A percentile compares a stretch with the other conserved stretches of the same genome.
Evolutionary conservation across 2,113 vertebrate genomes (phyloP).

Genomic region (Brachyistius frenatus): DNA sequence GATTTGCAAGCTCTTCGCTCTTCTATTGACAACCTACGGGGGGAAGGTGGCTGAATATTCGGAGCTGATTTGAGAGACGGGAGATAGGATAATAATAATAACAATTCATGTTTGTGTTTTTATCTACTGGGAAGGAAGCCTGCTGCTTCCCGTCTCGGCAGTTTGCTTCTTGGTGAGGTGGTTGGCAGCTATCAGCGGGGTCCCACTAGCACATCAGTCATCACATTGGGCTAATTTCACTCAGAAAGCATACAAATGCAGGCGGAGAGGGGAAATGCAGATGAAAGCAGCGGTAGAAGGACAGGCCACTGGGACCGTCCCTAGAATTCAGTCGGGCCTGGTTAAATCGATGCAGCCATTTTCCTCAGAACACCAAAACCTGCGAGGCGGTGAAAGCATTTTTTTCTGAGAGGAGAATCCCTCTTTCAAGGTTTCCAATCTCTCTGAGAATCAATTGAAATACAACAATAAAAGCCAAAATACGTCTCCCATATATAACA

Average conservation of each 20-base stretch:
- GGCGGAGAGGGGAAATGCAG: slow-evolving; percentile 50
- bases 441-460: slow-evolving; percentile 73
- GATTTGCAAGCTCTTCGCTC: slow-evolving; percentile 72
- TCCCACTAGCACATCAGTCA: slow-evolving; percentile 57
- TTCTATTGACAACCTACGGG: slow-evolving; percentile 66
- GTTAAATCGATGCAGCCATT: slow-evolving; percentile 62
- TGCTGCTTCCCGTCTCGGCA: slow-evolving; percentile 61
- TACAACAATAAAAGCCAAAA: slow-evolving; percentile 71
- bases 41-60: slow-evolving; percentile 52
- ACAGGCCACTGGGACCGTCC: slow-evolving; percentile 49
- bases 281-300: slow-evolving; percentile 59
- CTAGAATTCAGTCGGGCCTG: slow-evolving; percentile 40
- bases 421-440: slow-evolving; percentile 59
- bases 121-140: slow-evolving; percentile 66
- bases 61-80: slow-evolving; percentile 51
- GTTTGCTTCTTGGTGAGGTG: slow-evolving; percentile 54
- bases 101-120: slow-evolving; percentile 72
- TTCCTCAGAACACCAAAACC: slow-evolving; percentile 65
- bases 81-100: slow-evolving; percentile 71
- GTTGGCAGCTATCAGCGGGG: slow-evolving; percentile 65
- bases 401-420: slow-evolving; percentile 54
- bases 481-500: slow-evolving; percentile 50
- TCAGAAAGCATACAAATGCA: slow-evolving; percentile 63
- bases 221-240: slow-evolving; percentile 68
- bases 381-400: slow-evolving; percentile 58